Percentiles rank a stretch among this genome's conserved stretches.
Evolutionary conservation across 2,888 invertebrate genomes (phyloP).

Genomic region (Cybosia mesomella): DNA sequence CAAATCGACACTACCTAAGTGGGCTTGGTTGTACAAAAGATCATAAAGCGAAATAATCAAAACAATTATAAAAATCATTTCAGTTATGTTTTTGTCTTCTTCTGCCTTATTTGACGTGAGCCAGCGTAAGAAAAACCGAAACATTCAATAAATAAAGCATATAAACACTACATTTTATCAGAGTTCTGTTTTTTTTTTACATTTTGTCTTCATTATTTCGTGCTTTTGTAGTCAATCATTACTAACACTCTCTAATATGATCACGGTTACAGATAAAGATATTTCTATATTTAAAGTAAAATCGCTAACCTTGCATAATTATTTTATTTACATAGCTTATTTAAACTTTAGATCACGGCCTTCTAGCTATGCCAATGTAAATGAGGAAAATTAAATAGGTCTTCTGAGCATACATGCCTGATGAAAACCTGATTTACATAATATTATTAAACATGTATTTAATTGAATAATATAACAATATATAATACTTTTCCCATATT

Average conservation of each 20-base stretch:
- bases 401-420: neutral
- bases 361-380: neutral
- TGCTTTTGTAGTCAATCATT: slow-evolving; percentile 3
- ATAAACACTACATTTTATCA: neutral
- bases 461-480: neutral
- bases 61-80: no score
- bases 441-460: neutral
- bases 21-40: no score
- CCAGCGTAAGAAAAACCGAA: no score
- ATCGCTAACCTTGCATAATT: slow-evolving; percentile 20
- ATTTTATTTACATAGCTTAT: slow-evolving; percentile 29
- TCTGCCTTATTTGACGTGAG: no score
- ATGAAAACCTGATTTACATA: neutral
- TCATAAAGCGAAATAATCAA: no score
- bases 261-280: slow-evolving; percentile 31
- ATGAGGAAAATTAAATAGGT: neutral
- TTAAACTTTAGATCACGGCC: slow-evolving; percentile 1
- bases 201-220: neutral
- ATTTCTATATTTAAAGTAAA: slow-evolving; percentile 24
- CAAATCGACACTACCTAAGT: no score
- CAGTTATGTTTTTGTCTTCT: no score
- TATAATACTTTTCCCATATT: neutral
- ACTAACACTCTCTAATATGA: slow-evolving; percentile 34
- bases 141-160: no score
- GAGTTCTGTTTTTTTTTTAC: neutral